phyloP scores from a whole-genome alignment of 2,113 vertebrate genomes.

The Megaleporinus macrocephalus region DNA sequence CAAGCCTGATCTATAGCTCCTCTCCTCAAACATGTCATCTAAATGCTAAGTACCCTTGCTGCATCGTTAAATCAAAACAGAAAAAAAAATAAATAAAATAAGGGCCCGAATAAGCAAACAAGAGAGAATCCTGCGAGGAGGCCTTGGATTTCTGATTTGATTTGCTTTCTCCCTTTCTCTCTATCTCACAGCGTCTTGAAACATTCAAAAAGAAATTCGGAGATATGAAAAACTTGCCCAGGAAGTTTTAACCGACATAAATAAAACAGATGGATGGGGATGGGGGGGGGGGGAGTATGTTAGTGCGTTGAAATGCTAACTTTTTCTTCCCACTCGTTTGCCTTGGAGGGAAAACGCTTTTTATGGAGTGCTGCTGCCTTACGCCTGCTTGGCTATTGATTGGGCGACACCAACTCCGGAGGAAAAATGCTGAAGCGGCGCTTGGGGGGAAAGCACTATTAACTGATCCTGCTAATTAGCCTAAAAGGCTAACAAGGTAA shows the following conservation, averaged over 20 bases:
- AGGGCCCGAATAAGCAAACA: slow-evolving; percentile 68
- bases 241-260: not conserved
- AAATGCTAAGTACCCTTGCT: slow-evolving; percentile 81
- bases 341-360: slow-evolving; percentile 1
- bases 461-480: slow-evolving; percentile 75
- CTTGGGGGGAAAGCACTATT: slow-evolving; percentile 68
- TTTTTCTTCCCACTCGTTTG: slow-evolving; percentile 19
- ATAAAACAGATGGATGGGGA: no score
- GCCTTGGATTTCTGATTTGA: slow-evolving; percentile 67
- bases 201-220: not conserved
- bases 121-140: slow-evolving; percentile 65
- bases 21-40: slow-evolving; percentile 79
- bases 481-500: slow-evolving; percentile 81
- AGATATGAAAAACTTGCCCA: slow-evolving; percentile 19
- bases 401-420: slow-evolving; percentile 61
- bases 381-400: slow-evolving; percentile 66
- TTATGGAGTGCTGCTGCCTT: slow-evolving; percentile 30
- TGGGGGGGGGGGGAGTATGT: not conserved
- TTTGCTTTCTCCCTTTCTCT: slow-evolving; percentile 53
- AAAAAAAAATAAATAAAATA: slow-evolving; percentile 59
- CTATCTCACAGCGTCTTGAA: not conserved
- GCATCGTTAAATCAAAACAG: slow-evolving; percentile 80
- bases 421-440: slow-evolving; percentile 72
- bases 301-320: not conserved
- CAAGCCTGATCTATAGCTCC: slow-evolving; percentile 74